Conservation (phyloP, 2,797 vertebrate species). For the Champsocephalus esox region DNA sequence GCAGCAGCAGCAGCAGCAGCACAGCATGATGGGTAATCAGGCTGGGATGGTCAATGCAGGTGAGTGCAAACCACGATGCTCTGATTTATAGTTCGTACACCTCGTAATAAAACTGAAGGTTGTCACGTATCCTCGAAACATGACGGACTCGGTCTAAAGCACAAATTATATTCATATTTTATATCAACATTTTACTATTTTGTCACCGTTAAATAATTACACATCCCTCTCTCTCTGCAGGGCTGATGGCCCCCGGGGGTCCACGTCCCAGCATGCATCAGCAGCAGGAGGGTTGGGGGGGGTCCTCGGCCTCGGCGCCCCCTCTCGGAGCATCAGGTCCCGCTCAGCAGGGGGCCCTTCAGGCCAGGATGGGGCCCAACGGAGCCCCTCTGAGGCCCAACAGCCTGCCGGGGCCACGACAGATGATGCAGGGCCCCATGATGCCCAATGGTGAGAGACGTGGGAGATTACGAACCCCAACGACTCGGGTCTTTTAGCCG, state of each 20-base stretch:
- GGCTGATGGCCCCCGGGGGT: conserved; percentile 86
- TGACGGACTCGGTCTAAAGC: no score
- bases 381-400: conserved; percentile 89
- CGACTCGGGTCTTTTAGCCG: neutral
- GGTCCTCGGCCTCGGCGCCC: conserved; percentile 78
- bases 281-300: conserved; percentile 90
- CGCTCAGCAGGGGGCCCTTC: conserved; percentile 83
- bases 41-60: conserved; percentile 90
- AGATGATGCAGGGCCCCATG: conserved; percentile 91
- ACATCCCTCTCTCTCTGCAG: conserved; percentile 67
- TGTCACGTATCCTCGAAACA: no score
- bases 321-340: conserved; percentile 78
- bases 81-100: no score
- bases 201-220: no score
- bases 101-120: no score
- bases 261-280: conserved; percentile 87
- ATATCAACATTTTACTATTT: no score
- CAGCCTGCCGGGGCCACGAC: conserved; percentile 90
- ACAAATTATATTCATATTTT: no score
- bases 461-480: no score
- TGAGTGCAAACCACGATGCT: conserved; percentile 66
- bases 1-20: no score
- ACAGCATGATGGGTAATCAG: conserved; percentile 90
- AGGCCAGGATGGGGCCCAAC: conserved; percentile 89
- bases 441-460: conserved; percentile 91